Conservation (phyloP, 2,888 invertebrate genomes). For the Pasiphila rectangulata region DNA sequence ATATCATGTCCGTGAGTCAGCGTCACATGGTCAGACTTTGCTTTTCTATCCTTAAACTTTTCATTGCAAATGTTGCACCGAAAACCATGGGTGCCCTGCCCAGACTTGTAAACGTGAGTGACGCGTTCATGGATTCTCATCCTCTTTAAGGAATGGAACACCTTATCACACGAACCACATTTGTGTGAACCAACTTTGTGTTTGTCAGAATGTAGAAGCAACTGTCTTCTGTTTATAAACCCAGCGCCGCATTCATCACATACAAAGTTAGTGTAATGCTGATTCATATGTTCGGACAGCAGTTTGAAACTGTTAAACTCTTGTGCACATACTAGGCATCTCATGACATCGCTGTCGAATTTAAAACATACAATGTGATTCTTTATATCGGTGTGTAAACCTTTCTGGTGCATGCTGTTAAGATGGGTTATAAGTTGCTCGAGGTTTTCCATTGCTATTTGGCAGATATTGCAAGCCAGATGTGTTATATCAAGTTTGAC, state of each 20-base stretch:
- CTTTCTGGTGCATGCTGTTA: constrained; percentile 36
- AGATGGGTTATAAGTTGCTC: constrained; percentile 35
- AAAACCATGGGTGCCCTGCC: constrained; percentile 32
- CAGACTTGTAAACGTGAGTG: constrained; percentile 50
- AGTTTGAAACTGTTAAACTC: constrained; percentile 52
- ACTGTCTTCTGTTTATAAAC: constrained; percentile 53
- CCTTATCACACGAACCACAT: constrained; percentile 64
- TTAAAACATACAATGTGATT: constrained; percentile 57
- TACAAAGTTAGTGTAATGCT: constrained; percentile 58
- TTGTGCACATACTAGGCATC: constrained; percentile 49
- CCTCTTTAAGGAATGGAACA: constrained; percentile 68
- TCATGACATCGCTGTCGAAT: constrained; percentile 50
- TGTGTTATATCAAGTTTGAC: constrained; percentile 51
- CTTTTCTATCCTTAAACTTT: constrained; percentile 51
- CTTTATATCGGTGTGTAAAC: constrained; percentile 41
- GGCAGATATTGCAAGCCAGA: constrained; percentile 44
- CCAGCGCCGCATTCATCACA: constrained; percentile 60
- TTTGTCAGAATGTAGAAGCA: constrained; percentile 49
- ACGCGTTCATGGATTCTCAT: constrained; percentile 66
- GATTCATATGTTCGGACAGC: constrained; percentile 62
- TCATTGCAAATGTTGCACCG: constrained; percentile 58
- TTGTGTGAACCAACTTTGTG: constrained; percentile 55
- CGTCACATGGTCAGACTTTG: constrained; percentile 49
- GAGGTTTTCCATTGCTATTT: constrained; percentile 28
- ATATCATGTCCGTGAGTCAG: constrained; percentile 45